phyloP scores from a whole-genome alignment of 1,140 invertebrate genomes.

The Aradophagus sp. region DNA sequence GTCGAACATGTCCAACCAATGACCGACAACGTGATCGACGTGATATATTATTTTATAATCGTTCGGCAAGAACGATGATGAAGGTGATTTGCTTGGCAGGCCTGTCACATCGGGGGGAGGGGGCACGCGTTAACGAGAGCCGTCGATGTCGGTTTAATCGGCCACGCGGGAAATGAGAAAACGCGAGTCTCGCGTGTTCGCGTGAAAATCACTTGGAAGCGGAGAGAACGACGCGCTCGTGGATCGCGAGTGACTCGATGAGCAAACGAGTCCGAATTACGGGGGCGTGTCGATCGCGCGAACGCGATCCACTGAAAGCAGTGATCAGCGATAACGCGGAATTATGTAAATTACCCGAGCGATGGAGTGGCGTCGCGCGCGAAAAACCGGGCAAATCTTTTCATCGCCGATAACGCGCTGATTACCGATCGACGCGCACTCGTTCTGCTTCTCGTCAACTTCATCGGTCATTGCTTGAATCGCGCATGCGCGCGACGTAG shows the following conservation, averaged over 20 bases:
- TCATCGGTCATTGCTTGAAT: background rate
- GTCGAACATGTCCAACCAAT: too few species aligned
- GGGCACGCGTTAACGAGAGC: constrained; percentile 55
- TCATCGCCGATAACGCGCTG: constrained; percentile 44
- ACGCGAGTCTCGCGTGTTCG: constrained; percentile 69
- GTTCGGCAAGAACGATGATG: constrained; percentile 44
- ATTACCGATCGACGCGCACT: constrained; percentile 38
- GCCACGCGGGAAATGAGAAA: constrained; percentile 58
- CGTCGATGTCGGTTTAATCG: constrained; percentile 60
- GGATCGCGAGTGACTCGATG: constrained; percentile 65
- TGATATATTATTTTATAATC: constrained; percentile 46
- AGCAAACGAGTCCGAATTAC: constrained; percentile 73
- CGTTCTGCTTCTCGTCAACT: too few species aligned
- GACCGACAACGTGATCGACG: too few species aligned
- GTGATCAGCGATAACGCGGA: constrained; percentile 58
- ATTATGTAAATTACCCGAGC: constrained; percentile 63
- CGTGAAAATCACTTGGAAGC: constrained; percentile 65
- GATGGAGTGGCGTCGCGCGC: constrained; percentile 41
- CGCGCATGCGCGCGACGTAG: constrained; percentile 12
- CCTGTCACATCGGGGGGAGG: constrained; percentile 24
- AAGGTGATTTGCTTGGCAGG: constrained; percentile 23
- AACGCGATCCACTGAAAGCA: constrained; percentile 63
- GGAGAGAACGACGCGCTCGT: constrained; percentile 59
- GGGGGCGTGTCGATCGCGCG: constrained; percentile 71
- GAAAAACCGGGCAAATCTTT: constrained; percentile 16